Base-by-base conservation (phyloP, 2,888 invertebrate species). In the Neoascia interrupta region DNA sequence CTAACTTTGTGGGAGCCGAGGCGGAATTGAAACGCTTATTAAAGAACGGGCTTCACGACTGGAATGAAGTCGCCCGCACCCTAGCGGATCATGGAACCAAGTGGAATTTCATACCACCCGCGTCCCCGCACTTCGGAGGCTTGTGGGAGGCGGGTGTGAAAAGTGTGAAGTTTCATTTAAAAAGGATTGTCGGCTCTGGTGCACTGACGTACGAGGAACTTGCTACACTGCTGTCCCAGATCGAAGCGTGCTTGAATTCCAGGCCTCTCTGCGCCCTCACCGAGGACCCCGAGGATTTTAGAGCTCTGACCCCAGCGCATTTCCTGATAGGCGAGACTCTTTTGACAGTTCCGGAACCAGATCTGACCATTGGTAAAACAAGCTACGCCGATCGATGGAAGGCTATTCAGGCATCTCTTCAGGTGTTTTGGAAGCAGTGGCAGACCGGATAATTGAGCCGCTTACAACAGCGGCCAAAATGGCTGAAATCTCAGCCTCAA, bases 1-100 rank as follows among this genome's bases (percentile, higher is more conserved):
- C 83, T 0, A 85, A 83, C 34, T 85, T 86, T 39, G 56, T 82
- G 2, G 85, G 85, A 4, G 85, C 85, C 0, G 53, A 80, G 3
- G 69, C 15, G 21, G 31, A 47, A 10, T 18, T 70, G 21, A 1
- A 47, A 26, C n/a, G 1, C 11, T 23, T 3, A 18, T 53, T 3
- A 16, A 49, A 47, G 6, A 11, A 5, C 2, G 49, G 31, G 1
- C 11, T 23, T 3, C 28, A 61, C 6, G 21, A 49, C 5, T 41
- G 5, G 18, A 28, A 23, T 2, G 63, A 53, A 13, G 16, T 26
- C 1, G 36, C 21, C 5, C 11, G 34, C 0, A 16, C 11, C 15
- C 11, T 36, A 8, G 41, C 41, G 19, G 11, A 10, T 19, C 19
- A 41, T 8, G 75, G 56, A 15, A 69, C 83, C 5, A 36, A 56